Evolutionary conservation across 2,888 invertebrate genomes (phyloP), one percentile per base, ranked within the genome.

Genomic region (Fragum fragum): DNA sequence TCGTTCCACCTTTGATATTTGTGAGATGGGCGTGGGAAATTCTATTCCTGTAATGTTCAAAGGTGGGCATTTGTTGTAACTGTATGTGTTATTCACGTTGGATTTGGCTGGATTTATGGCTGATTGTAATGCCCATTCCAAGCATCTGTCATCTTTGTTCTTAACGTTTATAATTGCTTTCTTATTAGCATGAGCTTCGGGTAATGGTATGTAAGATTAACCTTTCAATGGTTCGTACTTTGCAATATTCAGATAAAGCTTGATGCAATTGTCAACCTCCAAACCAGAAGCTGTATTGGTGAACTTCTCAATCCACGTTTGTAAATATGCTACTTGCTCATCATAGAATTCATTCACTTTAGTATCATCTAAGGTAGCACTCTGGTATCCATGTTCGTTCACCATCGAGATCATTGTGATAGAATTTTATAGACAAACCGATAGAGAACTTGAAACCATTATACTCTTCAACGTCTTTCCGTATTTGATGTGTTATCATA

Each of bases 171-270:
- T 76, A 7, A 80, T 73, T 39, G 76, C 76, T 53, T 80, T 80
- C 23, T 80, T 80, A 16, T 80, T 76, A 11, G 71, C 72, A 1
- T 72, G 16, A 21, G 66, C 68, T 26, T 79, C 59, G 53, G 75
- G 76, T 42, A 80, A 26, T 21, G 74, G 55, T 47, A 71, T 71
- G 63, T 76, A 80, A 73, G 80, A 76, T 57, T 72, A 76, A 70
- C 79, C n/a, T n/a, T 73, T 78, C n/a, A 78, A 23, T 73, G 73
- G 73, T 73, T 73, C 72, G 53, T 77, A 77, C 39, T 68, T 78
- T 73, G 68, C 78, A 7, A 73, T 66, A 59, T 78, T 78, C 23
- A 73, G 29, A 52, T 78, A 73, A 7, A 78, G 53, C 53, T 73
- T 78, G 21, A 78, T 71, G 21, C 79, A 79, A 53, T 74, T 74